These are phyloP conservation scores for Eilema depressum DNA, from an alignment of 2,888 invertebrate species.

Conservation along the genomic window DNA sequence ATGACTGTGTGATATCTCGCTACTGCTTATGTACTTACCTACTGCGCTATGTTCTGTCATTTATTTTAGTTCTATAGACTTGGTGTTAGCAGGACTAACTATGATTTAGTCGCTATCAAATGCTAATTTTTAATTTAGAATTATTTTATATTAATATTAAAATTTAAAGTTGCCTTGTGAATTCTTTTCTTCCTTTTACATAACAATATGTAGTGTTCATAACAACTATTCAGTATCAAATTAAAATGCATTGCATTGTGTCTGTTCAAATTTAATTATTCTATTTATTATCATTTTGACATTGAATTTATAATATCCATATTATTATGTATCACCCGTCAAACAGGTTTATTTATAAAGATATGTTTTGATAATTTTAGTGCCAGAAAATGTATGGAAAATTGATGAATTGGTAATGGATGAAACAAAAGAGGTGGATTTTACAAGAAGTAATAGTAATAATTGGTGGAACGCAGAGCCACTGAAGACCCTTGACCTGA, in stretches of 20 bases:
- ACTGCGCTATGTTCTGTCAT: background rate
- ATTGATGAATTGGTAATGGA: slow-evolving; percentile 89
- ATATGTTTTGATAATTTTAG: slow-evolving; percentile 71
- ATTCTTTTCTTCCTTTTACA: background rate
- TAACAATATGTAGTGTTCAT: background rate
- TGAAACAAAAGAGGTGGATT: slow-evolving; percentile 88
- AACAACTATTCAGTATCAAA: no score
- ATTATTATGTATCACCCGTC: background rate
- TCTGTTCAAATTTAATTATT: background rate
- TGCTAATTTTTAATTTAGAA: background rate
- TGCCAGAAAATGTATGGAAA: slow-evolving; percentile 91
- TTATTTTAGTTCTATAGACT: background rate
- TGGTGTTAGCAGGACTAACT: background rate
- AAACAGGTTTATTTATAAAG: background rate
- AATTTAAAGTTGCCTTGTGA: background rate
- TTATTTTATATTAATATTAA: background rate
- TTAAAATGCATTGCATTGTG: background rate
- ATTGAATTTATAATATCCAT: background rate
- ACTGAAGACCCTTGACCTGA: slow-evolving; percentile 92
- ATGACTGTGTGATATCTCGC: slow-evolving; percentile 13
- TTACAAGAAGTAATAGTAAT: slow-evolving; percentile 85
- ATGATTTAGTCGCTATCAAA: background rate
- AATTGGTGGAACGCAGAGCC: slow-evolving; percentile 95
- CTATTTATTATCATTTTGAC: background rate
- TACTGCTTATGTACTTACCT: background rate